Conservation (phyloP, 2,113 vertebrate genomes). For the Ochotona princeps region DNA sequence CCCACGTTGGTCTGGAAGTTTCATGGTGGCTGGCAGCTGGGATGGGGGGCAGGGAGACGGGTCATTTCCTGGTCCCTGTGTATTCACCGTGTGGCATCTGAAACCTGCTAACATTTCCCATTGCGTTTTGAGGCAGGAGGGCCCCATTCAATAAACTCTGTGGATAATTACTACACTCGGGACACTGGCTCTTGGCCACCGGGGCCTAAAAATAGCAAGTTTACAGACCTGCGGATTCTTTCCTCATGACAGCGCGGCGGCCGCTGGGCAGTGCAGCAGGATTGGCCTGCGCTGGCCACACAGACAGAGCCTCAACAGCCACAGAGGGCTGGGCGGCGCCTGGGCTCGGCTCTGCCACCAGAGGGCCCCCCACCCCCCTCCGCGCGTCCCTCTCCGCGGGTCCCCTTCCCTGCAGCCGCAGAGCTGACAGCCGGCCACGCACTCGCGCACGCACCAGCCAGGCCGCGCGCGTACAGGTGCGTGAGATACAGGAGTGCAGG, state of each 20-base stretch:
- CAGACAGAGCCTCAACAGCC: neutral
- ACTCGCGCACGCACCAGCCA: too few species aligned
- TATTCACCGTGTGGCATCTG: neutral
- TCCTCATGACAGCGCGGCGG: slow-evolving; percentile 33
- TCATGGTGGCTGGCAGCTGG: rapidly evolving
- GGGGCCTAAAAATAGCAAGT: slow-evolving; percentile 71
- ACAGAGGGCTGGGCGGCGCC: rapidly evolving
- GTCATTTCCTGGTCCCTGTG: neutral
- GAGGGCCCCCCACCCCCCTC: neutral
- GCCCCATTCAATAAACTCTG: slow-evolving; percentile 48
- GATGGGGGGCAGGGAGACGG: too few species aligned
- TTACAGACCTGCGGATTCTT: slow-evolving; percentile 68
- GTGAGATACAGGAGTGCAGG: too few species aligned
- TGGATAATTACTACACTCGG: slow-evolving; percentile 7
- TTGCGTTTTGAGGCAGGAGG: neutral
- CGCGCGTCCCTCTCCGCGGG: too few species aligned
- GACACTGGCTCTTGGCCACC: slow-evolving; percentile 45
- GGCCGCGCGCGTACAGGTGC: too few species aligned
- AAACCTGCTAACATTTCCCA: neutral
- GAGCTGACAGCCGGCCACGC: too few species aligned
- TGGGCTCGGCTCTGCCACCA: rapidly evolving
- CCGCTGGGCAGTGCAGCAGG: neutral
- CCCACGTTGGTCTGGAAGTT: neutral
- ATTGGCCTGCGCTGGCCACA: neutral
- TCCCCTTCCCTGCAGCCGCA: neutral